Base-by-base conservation (phyloP, 1,140 invertebrate species). In the Drosophila sucinea region DNA sequence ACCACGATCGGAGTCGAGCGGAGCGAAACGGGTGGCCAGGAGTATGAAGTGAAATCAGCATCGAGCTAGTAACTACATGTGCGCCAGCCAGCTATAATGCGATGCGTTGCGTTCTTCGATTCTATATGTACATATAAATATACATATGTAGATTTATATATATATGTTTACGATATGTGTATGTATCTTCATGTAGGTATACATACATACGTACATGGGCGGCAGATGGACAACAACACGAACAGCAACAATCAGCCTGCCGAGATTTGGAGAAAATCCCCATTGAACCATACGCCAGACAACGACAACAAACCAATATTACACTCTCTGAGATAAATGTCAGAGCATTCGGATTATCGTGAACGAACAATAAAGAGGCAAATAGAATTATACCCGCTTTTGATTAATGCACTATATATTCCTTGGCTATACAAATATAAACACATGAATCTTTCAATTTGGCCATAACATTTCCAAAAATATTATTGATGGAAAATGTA, bases 31-130 rank as follows among this genome's bases (percentile, higher is more conserved):
- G 29, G n/a, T 29, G 64, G 38, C 8, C 30, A 41, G 56, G 54
- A 67, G 63, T 40, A 67, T 66, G 11, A 55, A 32, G 10, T 25
- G 60, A 10, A 40, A 33, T 35, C 60, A 56, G 64, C 73, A 44
- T 55, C 60, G 64, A 70, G 44, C 44, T 47, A 47, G 44, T 27
- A 60, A 69, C 79, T 79, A 79, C 79, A 82, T 73, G 62, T 35
- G 23, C 58, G 69, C 63, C 61, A 44, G 47, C 61, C 57, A 77
- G 78, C 83, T 89, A 89, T 86, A 86, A 86, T 86, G 83, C 84
- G 84, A 87, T 87, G 85, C 84, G 84, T 84, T 89, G 84, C 84
- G 83, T 77, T 61, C 51, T 51, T 61, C 35, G 30, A 35, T 32
- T 65, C 68, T 57, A 67, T 64, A 64, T 44, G 54, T 69, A 55